Percentiles rank a stretch among this genome's conserved stretches.
phyloP scores from a whole-genome alignment of 2,797 vertebrate species.

The Gallirallus australis region DNA sequence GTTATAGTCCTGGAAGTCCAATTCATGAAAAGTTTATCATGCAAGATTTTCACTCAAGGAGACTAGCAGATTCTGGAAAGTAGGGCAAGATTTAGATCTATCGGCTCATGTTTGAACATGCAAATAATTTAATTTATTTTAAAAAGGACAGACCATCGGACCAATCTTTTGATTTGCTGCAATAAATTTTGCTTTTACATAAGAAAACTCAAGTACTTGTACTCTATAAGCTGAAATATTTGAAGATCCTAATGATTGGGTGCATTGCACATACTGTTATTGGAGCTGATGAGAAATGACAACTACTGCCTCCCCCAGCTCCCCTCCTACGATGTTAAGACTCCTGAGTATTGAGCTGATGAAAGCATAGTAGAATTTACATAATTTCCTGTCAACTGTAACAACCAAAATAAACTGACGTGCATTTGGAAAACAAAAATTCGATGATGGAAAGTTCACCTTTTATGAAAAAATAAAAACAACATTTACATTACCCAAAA shows the following conservation, averaged over 20 bases:
- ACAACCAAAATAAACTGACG: background rate
- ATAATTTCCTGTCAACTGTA: background rate
- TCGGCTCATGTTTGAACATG: background rate
- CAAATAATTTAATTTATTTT: background rate
- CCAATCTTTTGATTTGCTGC: background rate
- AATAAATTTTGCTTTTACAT: background rate
- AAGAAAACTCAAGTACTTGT: background rate
- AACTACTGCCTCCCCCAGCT: background rate
- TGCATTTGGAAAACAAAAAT: background rate
- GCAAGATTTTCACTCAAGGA: background rate
- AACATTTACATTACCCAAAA: background rate
- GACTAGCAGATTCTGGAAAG: background rate
- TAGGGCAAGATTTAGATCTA: conserved; percentile 26
- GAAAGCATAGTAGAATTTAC: background rate
- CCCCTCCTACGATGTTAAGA: background rate
- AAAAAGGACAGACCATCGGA: background rate
- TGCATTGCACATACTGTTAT: background rate
- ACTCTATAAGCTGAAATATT: background rate
- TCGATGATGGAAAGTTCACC: background rate
- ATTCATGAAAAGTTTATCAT: conserved; percentile 63
- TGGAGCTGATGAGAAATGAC: rapidly evolving
- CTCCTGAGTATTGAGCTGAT: background rate
- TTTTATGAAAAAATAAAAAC: background rate
- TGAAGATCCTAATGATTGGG: background rate
- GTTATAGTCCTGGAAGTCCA: conserved; percentile 50